phyloP scores from a whole-genome alignment of 2,888 invertebrate species.

The Tortrix viridana region DNA sequence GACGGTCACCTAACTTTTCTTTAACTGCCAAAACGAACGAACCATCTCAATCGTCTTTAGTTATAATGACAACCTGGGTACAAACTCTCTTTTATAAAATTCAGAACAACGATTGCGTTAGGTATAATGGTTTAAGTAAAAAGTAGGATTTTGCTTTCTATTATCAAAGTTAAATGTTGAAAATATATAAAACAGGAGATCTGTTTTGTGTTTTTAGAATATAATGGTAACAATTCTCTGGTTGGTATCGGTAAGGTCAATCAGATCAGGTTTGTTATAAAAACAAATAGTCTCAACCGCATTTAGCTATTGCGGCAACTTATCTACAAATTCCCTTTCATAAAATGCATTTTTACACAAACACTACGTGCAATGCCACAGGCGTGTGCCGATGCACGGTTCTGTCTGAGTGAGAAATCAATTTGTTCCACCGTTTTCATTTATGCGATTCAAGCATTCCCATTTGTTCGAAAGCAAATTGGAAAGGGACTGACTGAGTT shows the following conservation, averaged over 20 bases:
- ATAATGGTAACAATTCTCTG: too few species aligned
- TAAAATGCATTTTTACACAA: constrained; percentile 41
- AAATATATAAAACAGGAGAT: too few species aligned
- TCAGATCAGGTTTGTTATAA: too few species aligned
- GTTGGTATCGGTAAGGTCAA: too few species aligned
- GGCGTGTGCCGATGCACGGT: constrained; percentile 49
- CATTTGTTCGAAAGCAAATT: constrained; percentile 81
- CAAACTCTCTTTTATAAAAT: too few species aligned
- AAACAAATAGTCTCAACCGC: too few species aligned
- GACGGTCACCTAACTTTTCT: too few species aligned
- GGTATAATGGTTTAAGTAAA: too few species aligned
- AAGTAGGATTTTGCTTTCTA: too few species aligned
- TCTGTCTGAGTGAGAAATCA: constrained; percentile 81
- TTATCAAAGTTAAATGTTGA: too few species aligned
- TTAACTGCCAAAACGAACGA: background rate
- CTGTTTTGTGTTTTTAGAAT: too few species aligned
- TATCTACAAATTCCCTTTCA: constrained; percentile 40
- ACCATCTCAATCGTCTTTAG: background rate
- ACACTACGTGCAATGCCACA: constrained; percentile 43
- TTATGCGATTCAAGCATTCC: constrained; percentile 77
- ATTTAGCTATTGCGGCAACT: background rate
- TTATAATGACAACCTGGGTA: background rate
- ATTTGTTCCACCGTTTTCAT: constrained; percentile 81
- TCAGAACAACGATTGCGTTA: too few species aligned
- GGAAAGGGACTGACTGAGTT: constrained; percentile 79